These are phyloP conservation scores for Rhyzopertha dominica DNA, from an alignment of 1,140 invertebrate genomes.

Conservation along the genomic window DNA sequence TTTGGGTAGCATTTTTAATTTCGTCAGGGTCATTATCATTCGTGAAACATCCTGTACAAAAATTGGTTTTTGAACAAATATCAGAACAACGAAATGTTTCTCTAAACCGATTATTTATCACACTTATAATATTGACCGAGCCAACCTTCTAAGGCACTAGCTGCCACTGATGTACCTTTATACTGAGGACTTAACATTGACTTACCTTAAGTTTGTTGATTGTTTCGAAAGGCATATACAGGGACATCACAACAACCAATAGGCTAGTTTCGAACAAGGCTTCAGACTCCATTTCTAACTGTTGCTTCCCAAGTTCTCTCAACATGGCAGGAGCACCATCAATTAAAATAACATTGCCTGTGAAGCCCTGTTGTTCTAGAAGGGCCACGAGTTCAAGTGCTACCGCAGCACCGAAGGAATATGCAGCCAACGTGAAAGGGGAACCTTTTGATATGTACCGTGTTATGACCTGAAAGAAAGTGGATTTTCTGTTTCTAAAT, in stretches of 20 bases:
- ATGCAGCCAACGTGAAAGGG: constrained; percentile 56
- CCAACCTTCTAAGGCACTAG: too few relatives aligned
- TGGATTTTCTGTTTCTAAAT: background rate
- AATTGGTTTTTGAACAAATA: too few relatives aligned
- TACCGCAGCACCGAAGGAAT: constrained; percentile 61
- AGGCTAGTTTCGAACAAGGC: constrained; percentile 52
- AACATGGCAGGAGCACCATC: constrained; percentile 57
- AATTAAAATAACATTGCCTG: constrained; percentile 52
- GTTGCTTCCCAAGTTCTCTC: constrained; percentile 45
- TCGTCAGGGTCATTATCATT: too few relatives aligned
- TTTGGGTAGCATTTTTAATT: too few relatives aligned
- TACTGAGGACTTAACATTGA: too few relatives aligned
- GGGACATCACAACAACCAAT: constrained; percentile 49
- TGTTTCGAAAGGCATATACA: constrained; percentile 48
- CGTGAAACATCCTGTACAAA: too few relatives aligned
- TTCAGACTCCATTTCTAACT: constrained; percentile 46
- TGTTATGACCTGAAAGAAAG: constrained; percentile 6
- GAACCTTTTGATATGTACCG: constrained; percentile 7
- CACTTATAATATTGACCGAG: too few relatives aligned
- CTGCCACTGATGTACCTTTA: too few relatives aligned
- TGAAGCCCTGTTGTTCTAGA: constrained; percentile 54
- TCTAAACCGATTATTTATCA: too few relatives aligned
- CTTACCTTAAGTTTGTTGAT: constrained; percentile 52
- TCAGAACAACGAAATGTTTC: too few relatives aligned
- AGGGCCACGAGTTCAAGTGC: constrained; percentile 51